Percentiles rank a stretch among this genome's conserved stretches.
These are phyloP conservation scores for Pteromalus puparum DNA, from an alignment of 1,140 invertebrate genomes.

Conservation along the genomic window DNA sequence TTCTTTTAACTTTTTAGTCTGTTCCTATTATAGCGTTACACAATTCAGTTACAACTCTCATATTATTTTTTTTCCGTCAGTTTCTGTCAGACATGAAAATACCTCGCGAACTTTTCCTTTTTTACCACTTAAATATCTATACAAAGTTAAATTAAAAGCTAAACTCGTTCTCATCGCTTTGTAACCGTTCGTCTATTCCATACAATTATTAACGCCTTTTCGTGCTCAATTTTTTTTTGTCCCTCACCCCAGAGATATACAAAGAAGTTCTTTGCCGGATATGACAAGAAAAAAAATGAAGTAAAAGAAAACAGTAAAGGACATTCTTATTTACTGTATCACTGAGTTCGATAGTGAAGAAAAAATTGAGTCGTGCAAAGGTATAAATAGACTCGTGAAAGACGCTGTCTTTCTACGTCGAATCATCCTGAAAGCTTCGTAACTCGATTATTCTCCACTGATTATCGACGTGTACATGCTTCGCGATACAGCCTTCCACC, in stretches of 20 bases:
- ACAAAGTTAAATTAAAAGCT: slow-evolving; percentile 38
- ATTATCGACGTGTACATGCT: slow-evolving; percentile 9
- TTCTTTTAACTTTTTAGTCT: slow-evolving; percentile 12
- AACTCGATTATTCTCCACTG: not conserved
- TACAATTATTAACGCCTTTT: not conserved
- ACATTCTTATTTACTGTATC: not conserved
- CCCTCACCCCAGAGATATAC: not conserved
- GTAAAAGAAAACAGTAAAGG: not conserved
- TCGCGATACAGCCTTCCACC: not conserved
- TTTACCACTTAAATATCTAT: slow-evolving; percentile 43
- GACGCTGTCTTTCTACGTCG: not conserved
- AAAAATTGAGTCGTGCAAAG: not conserved
- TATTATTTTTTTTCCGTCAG: not conserved
- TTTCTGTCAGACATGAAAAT: slow-evolving; percentile 30
- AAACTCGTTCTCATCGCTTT: slow-evolving; percentile 7
- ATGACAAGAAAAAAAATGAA: slow-evolving; percentile 4
- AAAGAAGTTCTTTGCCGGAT: not conserved
- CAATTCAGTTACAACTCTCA: not conserved
- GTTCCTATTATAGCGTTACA: slow-evolving; percentile 14
- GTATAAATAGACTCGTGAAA: not conserved
- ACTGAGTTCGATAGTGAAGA: not conserved
- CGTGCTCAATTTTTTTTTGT: not conserved
- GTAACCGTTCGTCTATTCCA: not conserved
- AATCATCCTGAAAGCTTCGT: not conserved
- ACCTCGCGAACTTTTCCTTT: slow-evolving; percentile 13